Base-by-base conservation (phyloP, 2,797 vertebrate genomes). In the Uromys caudimaculatus region DNA sequence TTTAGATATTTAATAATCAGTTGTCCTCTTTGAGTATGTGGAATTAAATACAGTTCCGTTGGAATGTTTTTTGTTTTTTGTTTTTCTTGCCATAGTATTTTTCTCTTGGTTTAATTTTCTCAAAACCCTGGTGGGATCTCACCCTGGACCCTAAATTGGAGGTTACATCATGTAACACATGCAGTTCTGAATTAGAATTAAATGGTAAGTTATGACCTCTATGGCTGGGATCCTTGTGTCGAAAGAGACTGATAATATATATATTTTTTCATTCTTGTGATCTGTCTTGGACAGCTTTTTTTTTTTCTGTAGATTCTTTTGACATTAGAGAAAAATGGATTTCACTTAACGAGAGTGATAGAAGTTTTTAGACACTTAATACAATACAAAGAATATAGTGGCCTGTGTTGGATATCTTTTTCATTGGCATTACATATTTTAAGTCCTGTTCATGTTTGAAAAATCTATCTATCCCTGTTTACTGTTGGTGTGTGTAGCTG, bases 91-190 rank as follows among this genome's bases (percentile, higher is more conserved):
- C 23, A 60, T 44, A 9, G 7, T 54, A 89, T 89, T 91, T 23
- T 82, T 93, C 52, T 94, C 58, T 93, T 41, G 6, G 16, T 71
- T 94, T 41, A 83, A 23, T 7, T 93, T 9, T 85, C 23, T 90
- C 3, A 10, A 44, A n/a, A 60, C 76, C 6, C 12, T 91, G 17
- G 9, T 86, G 60, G 3, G 4, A 10, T 86, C 4, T 21, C 29
- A 24, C 38, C 4, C 6, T 78, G 7, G n/a, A 38, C 56, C 27
- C 23, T 77, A n/a, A 27, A 52, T 54, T 5, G 12, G 7, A 16
- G 1, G 0, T 27, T 95, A 24, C 41, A 60, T 47, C 69, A 73
- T 79, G 11, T 14, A 58, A 60, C 2, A 7, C 23, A 8, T 71
- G 24, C 11, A 44, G 16, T 47, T 90, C 13, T 77, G n/a, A 75